These are phyloP conservation scores for Phaethornis superciliosus DNA, from an alignment of 2,113 vertebrate species.

Conservation along the genomic window DNA sequence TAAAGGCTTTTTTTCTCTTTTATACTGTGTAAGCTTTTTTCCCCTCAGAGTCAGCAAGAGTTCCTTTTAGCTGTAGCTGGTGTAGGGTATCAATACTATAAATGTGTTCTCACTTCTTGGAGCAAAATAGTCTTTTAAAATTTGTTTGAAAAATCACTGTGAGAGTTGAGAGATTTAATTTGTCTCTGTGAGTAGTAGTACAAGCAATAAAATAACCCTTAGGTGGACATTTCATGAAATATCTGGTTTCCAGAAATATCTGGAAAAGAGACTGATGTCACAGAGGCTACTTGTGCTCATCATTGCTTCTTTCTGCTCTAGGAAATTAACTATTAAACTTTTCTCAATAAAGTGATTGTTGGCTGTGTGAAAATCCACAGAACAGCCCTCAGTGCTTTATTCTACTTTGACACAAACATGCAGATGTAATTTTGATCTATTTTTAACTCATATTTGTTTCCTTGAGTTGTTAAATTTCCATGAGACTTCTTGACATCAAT, in stretches of 20 bases:
- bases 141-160: background rate
- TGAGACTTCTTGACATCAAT: background rate
- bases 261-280: background rate
- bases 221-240: background rate
- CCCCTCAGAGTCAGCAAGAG: background rate
- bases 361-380: background rate
- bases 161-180: background rate
- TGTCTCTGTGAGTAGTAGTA: background rate
- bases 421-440: background rate
- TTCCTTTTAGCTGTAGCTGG: background rate
- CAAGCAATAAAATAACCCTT: background rate
- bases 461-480: background rate
- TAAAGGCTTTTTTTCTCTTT: background rate
- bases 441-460: background rate
- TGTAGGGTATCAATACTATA: background rate
- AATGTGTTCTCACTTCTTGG: background rate
- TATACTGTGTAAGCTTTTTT: background rate
- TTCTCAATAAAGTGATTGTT: background rate
- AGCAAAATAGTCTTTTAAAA: background rate
- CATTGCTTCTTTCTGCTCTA: background rate
- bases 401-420: background rate
- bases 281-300: background rate
- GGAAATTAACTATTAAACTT: background rate
- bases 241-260: background rate
- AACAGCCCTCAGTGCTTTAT: background rate